phyloP scores from a whole-genome alignment of 1,140 invertebrate species.

The Bacillus rossius region DNA sequence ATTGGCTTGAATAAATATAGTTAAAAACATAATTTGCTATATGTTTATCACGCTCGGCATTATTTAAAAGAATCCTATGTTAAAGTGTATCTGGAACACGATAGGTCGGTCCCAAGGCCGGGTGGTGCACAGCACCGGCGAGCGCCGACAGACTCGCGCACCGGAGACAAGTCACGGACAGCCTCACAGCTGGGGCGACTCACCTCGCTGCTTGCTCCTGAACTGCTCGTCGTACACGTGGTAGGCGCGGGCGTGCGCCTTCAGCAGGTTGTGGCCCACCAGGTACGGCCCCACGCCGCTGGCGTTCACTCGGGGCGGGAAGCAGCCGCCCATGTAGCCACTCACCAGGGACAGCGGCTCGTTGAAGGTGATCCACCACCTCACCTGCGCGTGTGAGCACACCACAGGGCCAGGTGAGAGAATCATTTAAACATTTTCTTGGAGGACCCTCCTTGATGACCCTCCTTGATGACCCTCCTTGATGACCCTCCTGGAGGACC shows the following conservation, averaged over 20 bases:
- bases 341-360: constrained; percentile 24
- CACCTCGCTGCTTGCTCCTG: constrained; percentile 5
- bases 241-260: constrained; percentile 21
- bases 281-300: constrained; percentile 18
- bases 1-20: no score
- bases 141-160: no score
- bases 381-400: background rate
- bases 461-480: no score
- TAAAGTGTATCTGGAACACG: no score
- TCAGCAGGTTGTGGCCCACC: constrained; percentile 20
- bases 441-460: no score
- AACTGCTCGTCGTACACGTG: constrained; percentile 21
- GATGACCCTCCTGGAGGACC: no score
- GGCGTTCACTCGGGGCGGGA: constrained; percentile 8
- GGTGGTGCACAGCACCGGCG: no score
- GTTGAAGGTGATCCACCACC: constrained; percentile 32
- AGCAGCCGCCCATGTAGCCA: constrained; percentile 22
- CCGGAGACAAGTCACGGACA: no score
- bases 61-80: no score
- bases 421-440: no score
- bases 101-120: no score
- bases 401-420: no score
- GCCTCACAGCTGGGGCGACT: background rate
- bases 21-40: background rate
- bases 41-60: background rate